Evolutionary conservation across 2,888 invertebrate genomes (phyloP).

Genomic region (Crepidodera aurea): DNA sequence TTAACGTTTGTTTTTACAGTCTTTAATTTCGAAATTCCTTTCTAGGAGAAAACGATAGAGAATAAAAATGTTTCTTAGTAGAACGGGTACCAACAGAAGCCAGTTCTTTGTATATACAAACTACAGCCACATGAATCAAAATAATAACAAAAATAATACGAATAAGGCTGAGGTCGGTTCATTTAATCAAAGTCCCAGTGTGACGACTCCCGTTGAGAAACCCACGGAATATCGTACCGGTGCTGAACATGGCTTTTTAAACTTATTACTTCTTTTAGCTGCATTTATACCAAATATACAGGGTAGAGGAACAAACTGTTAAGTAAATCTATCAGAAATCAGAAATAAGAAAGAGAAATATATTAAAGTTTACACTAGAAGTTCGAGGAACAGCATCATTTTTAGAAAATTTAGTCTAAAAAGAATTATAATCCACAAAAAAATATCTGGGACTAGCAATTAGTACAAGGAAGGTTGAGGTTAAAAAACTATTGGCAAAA

Average conservation of each 20-base stretch:
- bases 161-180: constrained; percentile 59
- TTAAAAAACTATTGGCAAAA: too few relatives aligned
- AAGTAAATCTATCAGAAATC: too few relatives aligned
- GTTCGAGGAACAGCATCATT: too few relatives aligned
- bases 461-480: too few relatives aligned
- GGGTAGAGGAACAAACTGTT: not conserved
- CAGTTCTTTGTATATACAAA: constrained; percentile 53
- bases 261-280: constrained; percentile 20
- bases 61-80: constrained; percentile 2
- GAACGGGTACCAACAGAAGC: constrained; percentile 51
- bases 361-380: too few relatives aligned
- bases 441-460: too few relatives aligned
- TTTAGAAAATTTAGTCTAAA: too few relatives aligned
- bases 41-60: not conserved
- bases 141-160: constrained; percentile 49
- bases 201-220: constrained; percentile 60
- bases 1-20: too few relatives aligned
- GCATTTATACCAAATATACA: constrained; percentile 17
- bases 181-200: constrained; percentile 60
- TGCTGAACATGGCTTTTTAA: constrained; percentile 37
- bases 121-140: constrained; percentile 58
- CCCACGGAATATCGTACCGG: constrained; percentile 49
- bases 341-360: too few relatives aligned
- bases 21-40: not conserved
- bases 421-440: too few relatives aligned